phyloP scores from a whole-genome alignment of 1,140 invertebrate species.

The Melanaphis sacchari region DNA sequence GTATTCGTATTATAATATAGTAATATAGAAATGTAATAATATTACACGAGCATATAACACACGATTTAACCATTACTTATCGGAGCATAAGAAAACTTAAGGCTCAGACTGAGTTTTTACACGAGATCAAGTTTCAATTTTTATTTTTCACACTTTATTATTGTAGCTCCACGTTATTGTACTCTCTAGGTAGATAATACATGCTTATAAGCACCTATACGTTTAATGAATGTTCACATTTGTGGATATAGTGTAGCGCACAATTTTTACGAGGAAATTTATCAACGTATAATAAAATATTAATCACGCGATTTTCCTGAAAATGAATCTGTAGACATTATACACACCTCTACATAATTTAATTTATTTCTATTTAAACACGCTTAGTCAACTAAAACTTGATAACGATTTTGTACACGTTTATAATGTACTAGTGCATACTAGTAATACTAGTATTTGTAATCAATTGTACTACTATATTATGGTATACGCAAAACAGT shows the following conservation, averaged over 20 bases:
- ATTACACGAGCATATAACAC: background rate
- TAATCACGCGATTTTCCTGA: background rate
- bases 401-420: too few species aligned
- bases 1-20: background rate
- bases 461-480: too few species aligned
- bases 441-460: too few species aligned
- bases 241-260: background rate
- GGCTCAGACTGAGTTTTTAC: background rate
- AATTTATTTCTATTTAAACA: background rate
- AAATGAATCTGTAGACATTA: background rate
- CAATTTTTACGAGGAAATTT: background rate
- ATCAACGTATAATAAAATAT: background rate
- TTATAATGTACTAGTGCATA: background rate
- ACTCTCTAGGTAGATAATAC: background rate
- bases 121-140: background rate
- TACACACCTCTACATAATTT: background rate
- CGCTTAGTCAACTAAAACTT: background rate
- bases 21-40: background rate
- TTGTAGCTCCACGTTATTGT: background rate
- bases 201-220: background rate
- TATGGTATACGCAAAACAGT: background rate
- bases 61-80: constrained; percentile 3
- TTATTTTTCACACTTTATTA: background rate
- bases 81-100: background rate
- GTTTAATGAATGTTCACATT: background rate